Conservation (phyloP, 2,797 vertebrate genomes). For the Poecile montanus region DNA sequence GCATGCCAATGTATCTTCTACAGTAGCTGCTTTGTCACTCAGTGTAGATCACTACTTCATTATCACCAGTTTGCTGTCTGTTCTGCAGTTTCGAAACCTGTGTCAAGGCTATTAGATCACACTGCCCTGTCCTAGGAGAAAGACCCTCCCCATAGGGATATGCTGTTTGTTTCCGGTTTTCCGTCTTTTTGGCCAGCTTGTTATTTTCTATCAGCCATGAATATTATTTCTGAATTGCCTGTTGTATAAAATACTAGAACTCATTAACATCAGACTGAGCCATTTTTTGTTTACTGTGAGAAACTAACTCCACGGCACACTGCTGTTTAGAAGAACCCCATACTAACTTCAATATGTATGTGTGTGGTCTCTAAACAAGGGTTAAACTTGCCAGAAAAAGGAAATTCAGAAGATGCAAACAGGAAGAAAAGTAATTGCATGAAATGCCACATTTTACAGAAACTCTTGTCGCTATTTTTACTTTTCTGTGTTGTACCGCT, state of each 20-base stretch:
- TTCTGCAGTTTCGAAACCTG: neutral
- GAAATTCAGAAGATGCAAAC: slow-evolving; percentile 19
- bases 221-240: neutral
- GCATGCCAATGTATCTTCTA: accelerated
- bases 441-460: slow-evolving; percentile 24
- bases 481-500: neutral
- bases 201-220: neutral
- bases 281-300: neutral
- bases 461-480: slow-evolving; percentile 54
- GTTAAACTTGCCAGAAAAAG: neutral
- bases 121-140: neutral
- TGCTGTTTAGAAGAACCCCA: neutral
- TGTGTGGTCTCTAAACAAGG: neutral
- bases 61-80: neutral
- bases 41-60: neutral
- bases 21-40: neutral
- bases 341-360: neutral
- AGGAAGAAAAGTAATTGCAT: neutral
- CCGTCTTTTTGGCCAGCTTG: neutral
- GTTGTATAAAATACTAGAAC: neutral
- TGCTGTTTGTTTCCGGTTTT: neutral
- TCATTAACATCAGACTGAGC: neutral
- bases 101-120: neutral
- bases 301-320: neutral
- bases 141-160: neutral